phyloP scores from a whole-genome alignment of 2,888 invertebrate species.

The Trissolcus japonicus region DNA sequence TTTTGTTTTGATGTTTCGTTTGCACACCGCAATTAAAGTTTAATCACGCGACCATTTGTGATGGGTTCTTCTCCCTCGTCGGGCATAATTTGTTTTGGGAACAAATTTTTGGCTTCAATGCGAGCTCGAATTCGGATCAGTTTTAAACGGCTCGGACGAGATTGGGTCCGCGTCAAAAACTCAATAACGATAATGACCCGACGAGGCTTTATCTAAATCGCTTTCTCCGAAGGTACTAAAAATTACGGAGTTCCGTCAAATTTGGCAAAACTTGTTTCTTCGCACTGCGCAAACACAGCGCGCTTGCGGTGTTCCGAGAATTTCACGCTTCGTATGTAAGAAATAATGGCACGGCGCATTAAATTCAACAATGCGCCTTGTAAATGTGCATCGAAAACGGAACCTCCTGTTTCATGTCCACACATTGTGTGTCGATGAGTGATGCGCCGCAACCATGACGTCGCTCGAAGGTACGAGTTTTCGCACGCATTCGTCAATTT shows the following conservation, averaged over 20 bases:
- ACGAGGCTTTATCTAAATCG: constrained; percentile 14
- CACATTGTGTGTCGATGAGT: constrained; percentile 38
- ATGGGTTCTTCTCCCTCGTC: too few relatives aligned
- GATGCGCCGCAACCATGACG: constrained; percentile 30
- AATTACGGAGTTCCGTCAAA: constrained; percentile 27
- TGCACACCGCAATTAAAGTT: too few relatives aligned
- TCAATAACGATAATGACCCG: constrained; percentile 14
- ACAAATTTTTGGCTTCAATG: too few relatives aligned
- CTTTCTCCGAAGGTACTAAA: constrained; percentile 14
- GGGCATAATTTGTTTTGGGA: too few relatives aligned
- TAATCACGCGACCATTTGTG: too few relatives aligned
- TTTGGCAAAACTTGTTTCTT: constrained; percentile 17
- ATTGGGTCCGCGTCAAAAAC: constrained; percentile 7
- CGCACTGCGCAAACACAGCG: neutral
- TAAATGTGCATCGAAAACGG: constrained; percentile 14
- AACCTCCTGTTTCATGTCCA: constrained; percentile 19
- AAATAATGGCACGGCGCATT: constrained; percentile 23
- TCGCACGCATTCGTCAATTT: constrained; percentile 42
- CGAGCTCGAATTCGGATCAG: too few relatives aligned
- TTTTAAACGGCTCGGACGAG: too few relatives aligned
- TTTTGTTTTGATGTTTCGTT: too few relatives aligned
- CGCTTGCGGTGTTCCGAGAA: constrained; percentile 15
- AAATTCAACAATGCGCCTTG: constrained; percentile 27
- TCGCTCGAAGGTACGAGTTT: constrained; percentile 39
- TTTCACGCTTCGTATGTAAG: constrained; percentile 15